A percentile compares a stretch with the other conserved stretches of the same genome.
phyloP scores from a whole-genome alignment of 2,113 vertebrate species.

The Picathartes gymnocephalus region DNA sequence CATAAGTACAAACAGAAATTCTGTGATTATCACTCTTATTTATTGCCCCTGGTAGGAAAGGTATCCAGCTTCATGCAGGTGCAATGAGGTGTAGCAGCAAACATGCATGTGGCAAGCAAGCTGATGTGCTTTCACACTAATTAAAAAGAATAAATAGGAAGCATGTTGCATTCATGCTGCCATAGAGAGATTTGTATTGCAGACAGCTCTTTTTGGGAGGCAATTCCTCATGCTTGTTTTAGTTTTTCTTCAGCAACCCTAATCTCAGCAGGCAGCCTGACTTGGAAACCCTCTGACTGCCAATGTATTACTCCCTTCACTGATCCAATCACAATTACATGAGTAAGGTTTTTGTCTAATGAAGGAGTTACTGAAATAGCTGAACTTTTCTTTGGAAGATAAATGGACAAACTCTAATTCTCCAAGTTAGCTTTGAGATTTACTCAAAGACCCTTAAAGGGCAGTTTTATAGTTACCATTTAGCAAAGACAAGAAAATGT shows the following conservation, averaged over 20 bases:
- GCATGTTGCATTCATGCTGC: background rate
- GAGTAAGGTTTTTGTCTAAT: background rate
- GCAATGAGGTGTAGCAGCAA: background rate
- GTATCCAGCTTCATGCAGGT: background rate
- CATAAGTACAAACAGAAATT: background rate
- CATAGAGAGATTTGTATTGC: rapidly evolving
- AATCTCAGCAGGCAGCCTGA: background rate
- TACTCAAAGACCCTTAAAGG: background rate
- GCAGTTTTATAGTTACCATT: background rate
- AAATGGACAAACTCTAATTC: background rate
- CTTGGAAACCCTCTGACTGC: background rate
- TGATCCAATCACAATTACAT: background rate
- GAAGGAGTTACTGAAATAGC: background rate
- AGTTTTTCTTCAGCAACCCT: background rate
- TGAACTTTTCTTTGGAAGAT: background rate
- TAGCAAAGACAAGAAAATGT: background rate
- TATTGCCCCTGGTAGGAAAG: background rate
- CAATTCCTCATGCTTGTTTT: background rate
- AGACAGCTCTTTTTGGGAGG: background rate
- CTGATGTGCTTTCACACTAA: background rate
- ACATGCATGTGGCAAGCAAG: background rate
- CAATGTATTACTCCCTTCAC: background rate
- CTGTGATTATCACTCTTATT: background rate
- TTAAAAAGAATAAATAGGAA: background rate
- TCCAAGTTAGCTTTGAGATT: background rate